Conservation (phyloP, 2,888 invertebrate species). For the Melanchra persicariae region DNA sequence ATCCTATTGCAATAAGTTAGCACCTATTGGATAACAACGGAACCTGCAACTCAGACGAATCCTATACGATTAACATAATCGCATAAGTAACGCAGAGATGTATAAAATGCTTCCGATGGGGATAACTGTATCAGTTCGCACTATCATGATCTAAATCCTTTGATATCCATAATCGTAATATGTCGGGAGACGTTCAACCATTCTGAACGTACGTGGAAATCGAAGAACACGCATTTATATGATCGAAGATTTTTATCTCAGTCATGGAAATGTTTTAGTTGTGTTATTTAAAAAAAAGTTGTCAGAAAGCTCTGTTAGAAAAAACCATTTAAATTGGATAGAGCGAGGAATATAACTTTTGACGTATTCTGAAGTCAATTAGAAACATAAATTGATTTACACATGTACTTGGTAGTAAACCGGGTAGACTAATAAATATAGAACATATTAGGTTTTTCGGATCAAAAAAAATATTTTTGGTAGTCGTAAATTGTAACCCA, state of each 20-base stretch:
- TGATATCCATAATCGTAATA: constrained; percentile 37
- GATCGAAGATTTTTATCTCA: not conserved
- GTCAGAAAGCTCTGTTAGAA: not conserved
- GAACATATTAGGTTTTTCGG: not conserved
- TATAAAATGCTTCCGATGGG: constrained; percentile 18
- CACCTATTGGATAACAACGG: not conserved
- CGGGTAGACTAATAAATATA: not conserved
- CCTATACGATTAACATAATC: constrained; percentile 4
- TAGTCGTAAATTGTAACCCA: not conserved
- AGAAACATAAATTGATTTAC: too few species aligned
- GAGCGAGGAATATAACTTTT: not conserved
- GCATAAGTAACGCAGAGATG: constrained; percentile 35
- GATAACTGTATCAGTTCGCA: constrained; percentile 20
- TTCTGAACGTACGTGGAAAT: constrained; percentile 4
- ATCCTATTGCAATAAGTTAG: not conserved
- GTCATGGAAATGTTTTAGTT: not conserved
- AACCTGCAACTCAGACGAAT: not conserved
- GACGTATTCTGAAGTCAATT: not conserved
- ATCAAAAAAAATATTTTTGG: not conserved
- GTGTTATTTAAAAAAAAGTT: too few species aligned
- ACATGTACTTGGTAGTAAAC: not conserved
- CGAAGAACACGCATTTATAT: not conserved
- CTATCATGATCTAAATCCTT: constrained; percentile 36
- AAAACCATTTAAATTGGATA: not conserved
- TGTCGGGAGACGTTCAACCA: constrained; percentile 6